phyloP scores from a whole-genome alignment of 1,140 invertebrate species.

The Zophobas morio region DNA sequence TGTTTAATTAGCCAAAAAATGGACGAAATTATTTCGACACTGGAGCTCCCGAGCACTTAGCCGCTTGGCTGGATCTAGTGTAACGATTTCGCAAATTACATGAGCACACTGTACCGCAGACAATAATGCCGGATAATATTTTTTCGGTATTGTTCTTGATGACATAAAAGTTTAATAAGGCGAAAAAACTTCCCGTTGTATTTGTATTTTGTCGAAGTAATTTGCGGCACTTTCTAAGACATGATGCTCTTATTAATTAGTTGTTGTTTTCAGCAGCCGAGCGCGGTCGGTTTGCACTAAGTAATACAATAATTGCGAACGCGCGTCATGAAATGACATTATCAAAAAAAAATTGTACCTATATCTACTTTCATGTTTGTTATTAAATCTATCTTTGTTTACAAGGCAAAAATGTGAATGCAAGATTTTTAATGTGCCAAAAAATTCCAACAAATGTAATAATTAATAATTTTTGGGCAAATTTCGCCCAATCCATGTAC shows the following conservation, averaged over 20 bases:
- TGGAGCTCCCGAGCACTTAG: slow-evolving; percentile 13
- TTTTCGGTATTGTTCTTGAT: slow-evolving; percentile 40
- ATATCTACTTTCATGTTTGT: no score
- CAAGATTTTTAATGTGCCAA: no score
- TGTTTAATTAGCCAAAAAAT: slow-evolving; percentile 22
- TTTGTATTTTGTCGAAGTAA: slow-evolving; percentile 2
- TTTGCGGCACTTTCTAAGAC: slow-evolving; percentile 12
- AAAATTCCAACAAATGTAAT: no score
- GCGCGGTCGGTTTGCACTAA: slow-evolving; percentile 61
- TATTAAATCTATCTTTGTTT: no score
- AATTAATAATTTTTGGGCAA: no score
- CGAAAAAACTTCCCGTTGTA: slow-evolving; percentile 15
- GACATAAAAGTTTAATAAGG: slow-evolving; percentile 36
- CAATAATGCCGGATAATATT: slow-evolving; percentile 13
- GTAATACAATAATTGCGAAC: slow-evolving; percentile 51
- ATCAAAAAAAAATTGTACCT: no score
- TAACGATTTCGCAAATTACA: slow-evolving; percentile 19
- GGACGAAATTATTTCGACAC: slow-evolving; percentile 25
- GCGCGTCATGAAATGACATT: no score
- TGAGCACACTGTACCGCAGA: slow-evolving; percentile 10
- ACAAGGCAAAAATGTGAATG: no score
- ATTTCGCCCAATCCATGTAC: no score
- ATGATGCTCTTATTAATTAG: neutral
- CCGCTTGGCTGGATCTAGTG: slow-evolving; percentile 25
- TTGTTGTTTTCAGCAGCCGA: neutral